phyloP scores from a whole-genome alignment of 2,797 vertebrate species.

The Gymnopithys bicolor region DNA sequence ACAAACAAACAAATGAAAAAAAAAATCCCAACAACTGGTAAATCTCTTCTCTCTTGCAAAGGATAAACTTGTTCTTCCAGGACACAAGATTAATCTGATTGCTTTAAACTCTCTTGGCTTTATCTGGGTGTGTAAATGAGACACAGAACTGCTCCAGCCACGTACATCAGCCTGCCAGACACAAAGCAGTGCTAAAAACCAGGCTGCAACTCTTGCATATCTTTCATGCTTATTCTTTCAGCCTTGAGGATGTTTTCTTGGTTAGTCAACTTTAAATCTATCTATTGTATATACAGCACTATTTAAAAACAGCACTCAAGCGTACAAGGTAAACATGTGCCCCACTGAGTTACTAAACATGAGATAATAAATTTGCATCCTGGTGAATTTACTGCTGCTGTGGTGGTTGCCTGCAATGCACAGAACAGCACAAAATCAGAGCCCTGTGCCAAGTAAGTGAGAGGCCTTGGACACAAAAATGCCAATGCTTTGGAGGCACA shows the following conservation, averaged over 20 bases:
- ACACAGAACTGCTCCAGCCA: constrained; percentile 31
- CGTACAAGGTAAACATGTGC: constrained; percentile 47
- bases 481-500: neutral
- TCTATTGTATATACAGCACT: constrained; percentile 12
- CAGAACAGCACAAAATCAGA: constrained; percentile 3
- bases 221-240: neutral
- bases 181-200: neutral
- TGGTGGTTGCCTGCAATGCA: neutral
- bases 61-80: neutral
- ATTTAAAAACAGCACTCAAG: constrained; percentile 59
- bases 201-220: neutral
- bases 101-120: constrained; percentile 32
- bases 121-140: neutral
- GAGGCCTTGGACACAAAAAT: constrained; percentile 13
- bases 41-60: neutral
- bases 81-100: neutral
- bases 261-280: constrained; percentile 61
- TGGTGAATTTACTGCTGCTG: constrained; percentile 3
- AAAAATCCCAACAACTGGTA: neutral
- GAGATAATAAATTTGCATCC: constrained; percentile 34
- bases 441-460: constrained; percentile 34
- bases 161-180: neutral
- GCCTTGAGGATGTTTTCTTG: constrained; percentile 52
- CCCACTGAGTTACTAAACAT: constrained; percentile 48
- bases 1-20: neutral